Conservation (phyloP, 2,113 vertebrate genomes). For the Chaenogobius annularis region DNA sequence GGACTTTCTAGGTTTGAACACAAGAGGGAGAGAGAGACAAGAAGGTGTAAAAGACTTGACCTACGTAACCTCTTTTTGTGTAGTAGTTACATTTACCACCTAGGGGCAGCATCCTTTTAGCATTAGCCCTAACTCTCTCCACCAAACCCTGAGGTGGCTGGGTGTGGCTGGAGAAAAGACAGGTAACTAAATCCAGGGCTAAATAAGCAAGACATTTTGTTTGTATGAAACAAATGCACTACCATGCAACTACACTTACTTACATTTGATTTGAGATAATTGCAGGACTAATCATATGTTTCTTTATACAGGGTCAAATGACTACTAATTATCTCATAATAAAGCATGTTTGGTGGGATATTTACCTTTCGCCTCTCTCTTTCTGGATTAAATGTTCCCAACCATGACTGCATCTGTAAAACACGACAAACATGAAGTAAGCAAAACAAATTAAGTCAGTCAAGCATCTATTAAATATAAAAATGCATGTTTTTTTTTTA, state of each 20-base stretch:
- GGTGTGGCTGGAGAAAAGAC: background rate
- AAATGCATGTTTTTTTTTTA: background rate
- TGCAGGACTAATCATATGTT: background rate
- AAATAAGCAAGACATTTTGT: background rate
- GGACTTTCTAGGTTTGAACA: conserved; percentile 67
- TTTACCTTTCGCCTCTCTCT: conserved; percentile 77
- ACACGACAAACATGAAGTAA: conserved; percentile 39
- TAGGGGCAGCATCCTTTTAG: conserved; percentile 76
- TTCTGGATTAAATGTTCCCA: conserved; percentile 79
- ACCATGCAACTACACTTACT: background rate
- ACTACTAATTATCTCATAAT: background rate
- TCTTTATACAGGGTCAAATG: background rate
- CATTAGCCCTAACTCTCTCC: conserved; percentile 57
- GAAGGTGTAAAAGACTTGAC: too few relatives aligned
- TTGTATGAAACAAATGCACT: background rate
- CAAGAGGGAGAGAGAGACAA: conserved; percentile 29
- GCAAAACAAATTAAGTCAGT: background rate
- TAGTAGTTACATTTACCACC: conserved; percentile 74
- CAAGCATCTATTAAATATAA: background rate
- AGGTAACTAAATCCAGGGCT: background rate
- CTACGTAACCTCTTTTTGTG: conserved; percentile 49
- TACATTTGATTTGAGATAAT: background rate
- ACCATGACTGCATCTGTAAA: conserved; percentile 76
- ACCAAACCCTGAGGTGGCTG: conserved; percentile 24
- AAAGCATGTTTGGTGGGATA: conserved; percentile 2